phyloP scores from a whole-genome alignment of 2,797 vertebrate species.

The Octomys mimax region DNA sequence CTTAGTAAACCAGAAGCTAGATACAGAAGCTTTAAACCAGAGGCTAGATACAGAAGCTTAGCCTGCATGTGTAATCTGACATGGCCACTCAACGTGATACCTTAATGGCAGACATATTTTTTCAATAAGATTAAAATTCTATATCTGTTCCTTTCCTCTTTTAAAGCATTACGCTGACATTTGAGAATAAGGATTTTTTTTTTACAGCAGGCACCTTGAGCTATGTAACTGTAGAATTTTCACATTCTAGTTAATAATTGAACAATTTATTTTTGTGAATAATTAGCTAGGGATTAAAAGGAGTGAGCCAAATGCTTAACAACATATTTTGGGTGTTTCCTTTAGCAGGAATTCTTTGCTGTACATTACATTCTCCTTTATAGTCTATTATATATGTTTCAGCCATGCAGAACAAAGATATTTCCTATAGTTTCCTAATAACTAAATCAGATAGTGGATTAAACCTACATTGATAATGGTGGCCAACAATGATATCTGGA shows the following conservation, averaged over 20 bases:
- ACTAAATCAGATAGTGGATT: constrained; percentile 28
- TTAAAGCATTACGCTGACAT: neutral
- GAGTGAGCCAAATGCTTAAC: neutral
- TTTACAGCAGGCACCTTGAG: neutral
- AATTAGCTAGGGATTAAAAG: constrained; percentile 42
- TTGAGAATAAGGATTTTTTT: neutral
- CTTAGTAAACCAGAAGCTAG: neutral
- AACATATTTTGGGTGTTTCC: neutral
- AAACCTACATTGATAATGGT: constrained; percentile 48
- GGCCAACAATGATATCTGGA: neutral
- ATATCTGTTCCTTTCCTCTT: neutral
- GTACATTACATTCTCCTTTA: neutral
- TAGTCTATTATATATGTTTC: constrained; percentile 35
- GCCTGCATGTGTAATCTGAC: neutral
- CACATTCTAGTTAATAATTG: constrained; percentile 7
- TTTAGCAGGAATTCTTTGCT: constrained; percentile 34
- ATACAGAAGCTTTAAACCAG: neutral
- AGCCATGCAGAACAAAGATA: constrained; percentile 26
- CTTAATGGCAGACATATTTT: neutral
- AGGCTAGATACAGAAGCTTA: neutral
- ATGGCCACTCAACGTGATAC: constrained; percentile 40
- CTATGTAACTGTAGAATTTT: constrained; percentile 13
- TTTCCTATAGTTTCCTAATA: constrained; percentile 37
- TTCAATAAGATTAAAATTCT: constrained; percentile 7
- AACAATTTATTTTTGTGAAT: constrained; percentile 53